Base-by-base conservation (phyloP, 2,888 invertebrate genomes). In the Erynnis tages region DNA sequence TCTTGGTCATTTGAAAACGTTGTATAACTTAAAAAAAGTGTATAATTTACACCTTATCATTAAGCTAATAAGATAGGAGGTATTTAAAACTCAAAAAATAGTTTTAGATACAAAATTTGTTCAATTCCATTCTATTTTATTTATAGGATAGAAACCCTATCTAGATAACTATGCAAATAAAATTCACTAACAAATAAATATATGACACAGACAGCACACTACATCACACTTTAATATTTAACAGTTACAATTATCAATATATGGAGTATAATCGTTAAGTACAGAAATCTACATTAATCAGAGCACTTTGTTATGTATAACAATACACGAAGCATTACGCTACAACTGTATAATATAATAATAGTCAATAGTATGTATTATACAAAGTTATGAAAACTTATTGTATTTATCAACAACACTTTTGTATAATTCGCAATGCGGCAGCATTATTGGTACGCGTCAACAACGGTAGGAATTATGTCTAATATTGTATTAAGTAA, bases 221-320 rank as follows among this genome's bases (percentile, higher is more conserved):
- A 54, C 54, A 56, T 7, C 4, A 19, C 16, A 1, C n/a, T 23
- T 43, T 10, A 27, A 47, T 50, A 47, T 61, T 61, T 60, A 63
- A 52, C 61, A 50, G 44, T 37, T 37, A 50, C n/a, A 38, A 21
- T 21, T 67, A 67, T 65, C 62, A 67, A 73, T 74, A 71, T 67
- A 65, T 71, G 66, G 81, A 79, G 72, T 83, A 84, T 73, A 80
- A 59, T 54, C 41, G 53, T 82, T 86, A 87, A 87, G 87, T 87
- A 87, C 85, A 81, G 69, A 66, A 68, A 66, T 69, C 77, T 80
- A 82, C 73, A 58, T 60, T 73, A 50, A 71, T 71, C 74, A 76
- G 81, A 82, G 82, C 81, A 81, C 78, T 79, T 79, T 71, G 60
- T 56, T 61, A 60, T 61, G 62, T 67, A 67, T 63, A 66, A 62